These are phyloP conservation scores for Philypnodon macrostomus DNA, from an alignment of 2,797 vertebrate species.

Conservation along the genomic window DNA sequence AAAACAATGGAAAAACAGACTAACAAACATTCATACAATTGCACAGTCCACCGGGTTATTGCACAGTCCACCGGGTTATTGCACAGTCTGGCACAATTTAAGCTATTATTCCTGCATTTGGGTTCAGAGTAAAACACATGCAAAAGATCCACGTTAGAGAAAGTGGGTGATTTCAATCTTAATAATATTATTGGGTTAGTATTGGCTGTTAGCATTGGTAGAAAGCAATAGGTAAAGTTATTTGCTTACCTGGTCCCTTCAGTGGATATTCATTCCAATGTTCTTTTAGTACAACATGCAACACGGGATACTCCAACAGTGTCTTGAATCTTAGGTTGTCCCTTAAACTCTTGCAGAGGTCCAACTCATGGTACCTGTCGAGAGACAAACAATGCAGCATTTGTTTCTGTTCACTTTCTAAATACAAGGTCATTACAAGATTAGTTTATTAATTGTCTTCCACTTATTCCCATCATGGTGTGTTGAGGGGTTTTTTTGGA, in stretches of 20 bases:
- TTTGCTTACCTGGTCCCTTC: slow-evolving; percentile 76
- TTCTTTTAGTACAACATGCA: slow-evolving; percentile 83
- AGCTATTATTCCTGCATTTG: too few relatives aligned
- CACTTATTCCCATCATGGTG: too few relatives aligned
- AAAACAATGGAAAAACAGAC: too few relatives aligned
- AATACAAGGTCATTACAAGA: too few relatives aligned
- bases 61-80: too few relatives aligned
- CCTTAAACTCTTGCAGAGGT: slow-evolving; percentile 80
- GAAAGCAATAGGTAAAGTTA: neutral
- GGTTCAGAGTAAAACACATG: neutral
- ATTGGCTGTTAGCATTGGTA: neutral
- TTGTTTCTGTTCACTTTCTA: too few relatives aligned
- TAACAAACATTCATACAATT: too few relatives aligned
- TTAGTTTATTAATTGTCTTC: too few relatives aligned
- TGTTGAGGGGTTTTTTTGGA: too few relatives aligned
- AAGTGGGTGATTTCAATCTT: too few relatives aligned
- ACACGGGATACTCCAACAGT: slow-evolving; percentile 89
- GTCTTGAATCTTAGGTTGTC: slow-evolving; percentile 89
- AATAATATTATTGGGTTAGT: slow-evolving; percentile 1
- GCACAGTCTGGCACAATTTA: too few relatives aligned
- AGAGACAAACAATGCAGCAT: slow-evolving; percentile 29
- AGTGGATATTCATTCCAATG: slow-evolving; percentile 74
- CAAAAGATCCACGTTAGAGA: neutral
- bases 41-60: too few relatives aligned
- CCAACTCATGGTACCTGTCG: slow-evolving; percentile 85